These are phyloP conservation scores for Lagenorhynchus albirostris DNA, from an alignment of 2,113 vertebrate species.

Conservation along the genomic window DNA sequence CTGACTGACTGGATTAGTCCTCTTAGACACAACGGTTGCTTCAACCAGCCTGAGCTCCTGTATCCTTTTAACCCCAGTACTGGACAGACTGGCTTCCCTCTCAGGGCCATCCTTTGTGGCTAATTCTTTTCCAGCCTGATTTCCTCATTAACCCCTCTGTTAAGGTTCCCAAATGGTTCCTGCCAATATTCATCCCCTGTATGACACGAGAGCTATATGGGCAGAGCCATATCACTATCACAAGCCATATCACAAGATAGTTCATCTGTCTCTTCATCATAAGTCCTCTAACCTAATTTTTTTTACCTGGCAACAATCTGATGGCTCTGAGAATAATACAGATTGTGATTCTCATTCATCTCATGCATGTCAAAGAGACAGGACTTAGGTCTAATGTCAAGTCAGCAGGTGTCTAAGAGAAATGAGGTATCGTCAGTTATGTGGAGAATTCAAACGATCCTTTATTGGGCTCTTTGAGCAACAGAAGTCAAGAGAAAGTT, in stretches of 20 bases:
- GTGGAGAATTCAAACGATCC: neutral
- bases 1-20: neutral
- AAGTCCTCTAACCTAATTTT: neutral
- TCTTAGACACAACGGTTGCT: neutral
- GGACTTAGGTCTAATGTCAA: neutral
- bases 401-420: neutral
- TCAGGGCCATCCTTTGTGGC: neutral
- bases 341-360: neutral
- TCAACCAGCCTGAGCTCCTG: neutral
- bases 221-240: neutral
- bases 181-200: neutral
- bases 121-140: neutral
- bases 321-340: neutral
- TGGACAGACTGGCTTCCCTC: neutral
- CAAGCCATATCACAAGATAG: too few species aligned
- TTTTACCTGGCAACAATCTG: neutral
- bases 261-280: neutral
- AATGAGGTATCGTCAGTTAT: neutral
- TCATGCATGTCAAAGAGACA: neutral
- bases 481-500: neutral
- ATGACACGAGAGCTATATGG: neutral
- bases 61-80: neutral
- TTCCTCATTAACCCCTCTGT: neutral
- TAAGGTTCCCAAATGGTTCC: neutral
- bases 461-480: slow-evolving; percentile 5